phyloP scores from a whole-genome alignment of 1,140 invertebrate genomes.

The Achroia grisella region DNA sequence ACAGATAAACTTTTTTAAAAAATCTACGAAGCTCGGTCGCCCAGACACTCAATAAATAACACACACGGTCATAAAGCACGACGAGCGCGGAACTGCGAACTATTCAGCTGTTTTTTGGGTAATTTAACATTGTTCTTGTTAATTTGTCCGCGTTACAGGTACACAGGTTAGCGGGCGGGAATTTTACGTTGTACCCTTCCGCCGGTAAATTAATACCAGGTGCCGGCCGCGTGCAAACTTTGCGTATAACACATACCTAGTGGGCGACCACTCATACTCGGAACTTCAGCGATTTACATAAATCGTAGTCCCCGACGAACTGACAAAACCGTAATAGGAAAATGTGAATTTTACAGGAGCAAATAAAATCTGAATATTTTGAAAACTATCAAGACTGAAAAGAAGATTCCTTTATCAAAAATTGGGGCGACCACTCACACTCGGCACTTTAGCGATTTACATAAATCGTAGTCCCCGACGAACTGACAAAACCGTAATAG shows the following conservation, averaged over 20 bases:
- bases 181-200: constrained; percentile 10
- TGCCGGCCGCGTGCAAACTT: constrained; percentile 8
- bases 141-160: constrained; percentile 6
- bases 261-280: background rate
- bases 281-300: too few species aligned
- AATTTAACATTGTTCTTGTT: constrained; percentile 10
- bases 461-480: too few species aligned
- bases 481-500: too few species aligned
- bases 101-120: background rate
- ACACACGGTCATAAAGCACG: too few species aligned
- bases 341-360: background rate
- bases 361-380: background rate
- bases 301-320: too few species aligned
- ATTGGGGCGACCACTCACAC: background rate
- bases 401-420: too few species aligned
- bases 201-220: constrained; percentile 19
- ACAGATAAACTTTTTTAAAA: too few species aligned
- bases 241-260: constrained; percentile 9
- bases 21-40: too few species aligned
- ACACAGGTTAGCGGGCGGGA: constrained; percentile 6
- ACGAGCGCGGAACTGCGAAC: background rate
- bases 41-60: too few species aligned
- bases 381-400: too few species aligned
- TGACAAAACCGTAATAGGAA: too few species aligned
- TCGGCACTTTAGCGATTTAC: background rate